A percentile compares a stretch with the other conserved stretches of the same genome.
Evolutionary conservation across 2,888 invertebrate genomes (phyloP).

Genomic region (Empis livida): DNA sequence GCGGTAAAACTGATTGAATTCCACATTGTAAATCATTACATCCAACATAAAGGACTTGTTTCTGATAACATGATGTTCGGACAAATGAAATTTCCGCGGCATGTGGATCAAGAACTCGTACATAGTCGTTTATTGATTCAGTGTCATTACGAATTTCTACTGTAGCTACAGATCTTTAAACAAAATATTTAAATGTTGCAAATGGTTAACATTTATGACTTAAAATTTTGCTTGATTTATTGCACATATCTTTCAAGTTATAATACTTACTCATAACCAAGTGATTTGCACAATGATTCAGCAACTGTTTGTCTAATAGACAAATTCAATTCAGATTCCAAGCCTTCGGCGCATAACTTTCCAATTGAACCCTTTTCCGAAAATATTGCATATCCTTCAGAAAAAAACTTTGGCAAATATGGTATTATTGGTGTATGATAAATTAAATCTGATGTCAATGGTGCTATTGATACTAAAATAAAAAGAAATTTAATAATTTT

Average conservation of each 20-base stretch:
- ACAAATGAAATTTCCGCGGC: constrained; percentile 72
- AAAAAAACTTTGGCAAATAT: constrained; percentile 53
- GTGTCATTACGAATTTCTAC: constrained; percentile 53
- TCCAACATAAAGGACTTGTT: constrained; percentile 64
- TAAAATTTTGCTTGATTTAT: too few relatives aligned
- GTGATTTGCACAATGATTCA: constrained; percentile 60
- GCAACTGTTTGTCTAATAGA: constrained; percentile 50
- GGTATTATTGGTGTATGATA: constrained; percentile 53
- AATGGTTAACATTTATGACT: background rate
- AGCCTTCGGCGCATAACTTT: constrained; percentile 68
- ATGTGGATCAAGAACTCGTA: constrained; percentile 68
- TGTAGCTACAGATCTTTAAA: constrained; percentile 50
- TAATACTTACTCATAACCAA: constrained; percentile 68
- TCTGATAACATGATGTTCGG: constrained; percentile 58
- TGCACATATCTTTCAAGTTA: constrained; percentile 8
- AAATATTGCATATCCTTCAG: constrained; percentile 73
- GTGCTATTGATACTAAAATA: constrained; percentile 58
- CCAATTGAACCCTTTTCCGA: constrained; percentile 70
- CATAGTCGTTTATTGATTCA: constrained; percentile 51
- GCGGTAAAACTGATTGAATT: constrained; percentile 42
- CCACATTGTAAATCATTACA: constrained; percentile 69
- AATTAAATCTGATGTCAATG: constrained; percentile 50
- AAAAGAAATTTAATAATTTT: constrained; percentile 4
- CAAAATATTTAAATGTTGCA: background rate
- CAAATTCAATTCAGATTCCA: constrained; percentile 46